Evolutionary conservation across 2,888 invertebrate genomes (phyloP), one percentile per base, ranked within the genome.

Genomic region (Ormyrus thymus): DNA sequence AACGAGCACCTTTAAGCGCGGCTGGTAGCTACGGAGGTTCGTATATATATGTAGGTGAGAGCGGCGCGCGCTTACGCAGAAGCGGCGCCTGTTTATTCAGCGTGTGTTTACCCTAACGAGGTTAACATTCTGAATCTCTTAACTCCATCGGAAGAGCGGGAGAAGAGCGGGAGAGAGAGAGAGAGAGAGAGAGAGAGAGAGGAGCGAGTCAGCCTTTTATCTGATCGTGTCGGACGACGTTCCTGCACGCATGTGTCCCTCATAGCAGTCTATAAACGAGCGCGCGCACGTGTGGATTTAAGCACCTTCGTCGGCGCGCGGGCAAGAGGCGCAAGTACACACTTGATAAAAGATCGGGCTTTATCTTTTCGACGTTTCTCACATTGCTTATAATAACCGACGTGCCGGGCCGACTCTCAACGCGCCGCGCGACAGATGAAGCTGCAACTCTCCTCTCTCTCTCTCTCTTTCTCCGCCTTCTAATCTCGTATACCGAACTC

Each of bases 71-170:
- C n/a, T 66, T 51, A 66, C 65, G 71, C 64, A 8, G 70, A 9
- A 43, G 48, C 56, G 72, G 51, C 69, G 69, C 64, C 74, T 69
- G 73, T 78, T 74, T 74, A 74, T 78, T 69, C 69, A 69, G 71
- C 70, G 45, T 51, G 56, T 79, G 76, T 76, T 76, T 76, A 76
- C 79, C 62, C 76, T 76, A 76, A 79, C 71, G 79, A 76, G 79
- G 66, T 76, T 72, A 79, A 76, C 75, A 79, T 76, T 65, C 71
- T 68, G 76, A 76, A 79, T 79, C 79, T 79, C 79, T 68, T 78
- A 74, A 78, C 78, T 74, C 74, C 78, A 74, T 78, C 78, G 74
- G 58, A 43, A n/a, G 48, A 45, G 48, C 29, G 29, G 29, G 43
- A 59, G 46, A 46, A 43, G 59, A 62, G 50, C 29, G n/a, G 7